phyloP scores from a whole-genome alignment of 2,113 vertebrate genomes.

The Bagarius yarrelli region DNA sequence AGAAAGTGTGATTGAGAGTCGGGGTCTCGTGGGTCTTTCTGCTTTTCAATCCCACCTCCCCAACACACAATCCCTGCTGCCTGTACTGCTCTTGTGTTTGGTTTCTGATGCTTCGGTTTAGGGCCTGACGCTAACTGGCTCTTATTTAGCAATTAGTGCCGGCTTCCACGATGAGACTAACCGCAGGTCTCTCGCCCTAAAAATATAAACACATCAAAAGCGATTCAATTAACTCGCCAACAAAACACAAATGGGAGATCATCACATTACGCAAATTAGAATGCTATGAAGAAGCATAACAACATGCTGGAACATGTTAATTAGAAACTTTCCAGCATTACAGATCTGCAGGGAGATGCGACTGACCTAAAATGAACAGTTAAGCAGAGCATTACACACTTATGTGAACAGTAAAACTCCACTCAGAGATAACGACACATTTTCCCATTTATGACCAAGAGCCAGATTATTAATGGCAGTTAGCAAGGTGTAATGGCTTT shows the following conservation, averaged over 20 bases:
- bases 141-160: constrained; percentile 67
- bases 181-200: constrained; percentile 51
- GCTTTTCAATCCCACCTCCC: background rate
- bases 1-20: constrained; percentile 5
- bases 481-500: constrained; percentile 7
- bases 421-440: constrained; percentile 23
- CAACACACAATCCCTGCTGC: constrained; percentile 45
- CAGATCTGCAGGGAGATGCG: constrained; percentile 43
- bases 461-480: constrained; percentile 17
- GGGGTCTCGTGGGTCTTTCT: background rate
- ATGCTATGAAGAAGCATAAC: constrained; percentile 49
- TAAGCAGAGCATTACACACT: constrained; percentile 41
- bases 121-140: constrained; percentile 61
- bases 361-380: constrained; percentile 52
- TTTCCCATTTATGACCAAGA: constrained; percentile 23
- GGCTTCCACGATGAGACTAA: constrained; percentile 60
- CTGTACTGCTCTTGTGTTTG: constrained; percentile 51
- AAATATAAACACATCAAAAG: constrained; percentile 67
- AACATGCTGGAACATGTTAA: constrained; percentile 56
- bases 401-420: constrained; percentile 36
- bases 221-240: constrained; percentile 65
- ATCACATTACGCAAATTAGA: constrained; percentile 64
- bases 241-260: constrained; percentile 64
- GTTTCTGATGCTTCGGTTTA: constrained; percentile 57
- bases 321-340: constrained; percentile 54